Evolutionary conservation across 2,888 invertebrate genomes (phyloP), one percentile per base, ranked within the genome.

Genomic region (Melanostoma mellinum): DNA sequence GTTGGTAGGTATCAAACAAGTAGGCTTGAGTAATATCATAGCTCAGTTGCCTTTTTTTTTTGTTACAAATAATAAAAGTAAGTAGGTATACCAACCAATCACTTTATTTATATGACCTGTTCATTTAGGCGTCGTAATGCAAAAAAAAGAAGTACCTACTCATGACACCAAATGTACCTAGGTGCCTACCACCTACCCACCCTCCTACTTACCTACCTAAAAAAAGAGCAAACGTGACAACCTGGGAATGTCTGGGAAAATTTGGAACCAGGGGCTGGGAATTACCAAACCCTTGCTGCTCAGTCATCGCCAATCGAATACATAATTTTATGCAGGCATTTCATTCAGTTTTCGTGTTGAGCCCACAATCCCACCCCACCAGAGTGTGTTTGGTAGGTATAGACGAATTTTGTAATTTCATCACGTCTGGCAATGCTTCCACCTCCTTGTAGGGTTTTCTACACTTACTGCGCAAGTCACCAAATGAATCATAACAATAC

Each of bases 221-320:
- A 48, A 20, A 48, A 30, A 40, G 1, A 56, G 3, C 1, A 35
- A 56, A 10, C 36, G 32, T 20, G 20, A 20, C 9, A 8, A 30
- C 56, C 56, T 30, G 61, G 42, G 35, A 44, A 53, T 10, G 30
- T 93, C 88, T 98, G 98, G 20, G 20, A 87, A 99, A 92, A 90
- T 96, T 96, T 0, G 96, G 94, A 3, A 98, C 96, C 90, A 99
- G 98, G 2, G 98, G 98, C 86, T 99, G 94, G 8, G 97, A 97
- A 56, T 48, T 36, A 40, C 38, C 56, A 56, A 56, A 30, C 30
- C 40, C 40, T 38, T 56, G 9, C 9, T 9, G 56, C 30, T 38
- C 38, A 20, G 20, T 4, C 9, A 56, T 48, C 48, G 10, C 36
- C 9, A 69, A 50, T 69, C 38, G 48, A 40, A 42, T 55, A 55